These are phyloP conservation scores for Hecatera dysodea DNA, from an alignment of 2,888 invertebrate species.

Conservation along the genomic window DNA sequence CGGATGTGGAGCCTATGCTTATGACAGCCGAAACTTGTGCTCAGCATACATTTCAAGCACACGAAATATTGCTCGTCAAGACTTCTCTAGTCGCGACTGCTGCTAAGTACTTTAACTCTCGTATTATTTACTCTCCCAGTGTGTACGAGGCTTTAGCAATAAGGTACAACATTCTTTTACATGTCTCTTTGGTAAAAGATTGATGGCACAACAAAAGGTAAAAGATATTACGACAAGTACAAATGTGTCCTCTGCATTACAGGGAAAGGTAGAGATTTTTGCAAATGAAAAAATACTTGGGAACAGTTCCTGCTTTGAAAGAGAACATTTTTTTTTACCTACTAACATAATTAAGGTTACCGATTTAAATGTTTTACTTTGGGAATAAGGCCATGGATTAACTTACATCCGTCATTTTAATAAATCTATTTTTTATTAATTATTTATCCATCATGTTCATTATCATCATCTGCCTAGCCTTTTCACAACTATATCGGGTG, in stretches of 20 bases:
- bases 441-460: neutral
- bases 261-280: constrained; percentile 16
- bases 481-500: no score
- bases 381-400: neutral
- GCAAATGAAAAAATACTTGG: constrained; percentile 3
- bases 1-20: no score
- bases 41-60: no score
- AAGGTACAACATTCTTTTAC: constrained; percentile 18
- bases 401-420: no score
- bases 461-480: neutral
- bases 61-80: neutral
- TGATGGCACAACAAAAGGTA: constrained; percentile 55
- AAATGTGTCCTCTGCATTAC: constrained; percentile 42
- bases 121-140: neutral
- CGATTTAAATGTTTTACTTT: neutral
- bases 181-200: constrained; percentile 48
- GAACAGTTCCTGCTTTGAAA: no score
- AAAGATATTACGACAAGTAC: constrained; percentile 52
- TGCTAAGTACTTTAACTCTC: neutral
- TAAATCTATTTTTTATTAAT: no score
- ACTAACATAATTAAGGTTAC: neutral
- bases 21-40: no score
- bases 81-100: neutral
- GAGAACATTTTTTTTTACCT: neutral
- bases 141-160: neutral